These are phyloP conservation scores for Rhingia campestris DNA, from an alignment of 2,888 invertebrate species.

Conservation along the genomic window DNA sequence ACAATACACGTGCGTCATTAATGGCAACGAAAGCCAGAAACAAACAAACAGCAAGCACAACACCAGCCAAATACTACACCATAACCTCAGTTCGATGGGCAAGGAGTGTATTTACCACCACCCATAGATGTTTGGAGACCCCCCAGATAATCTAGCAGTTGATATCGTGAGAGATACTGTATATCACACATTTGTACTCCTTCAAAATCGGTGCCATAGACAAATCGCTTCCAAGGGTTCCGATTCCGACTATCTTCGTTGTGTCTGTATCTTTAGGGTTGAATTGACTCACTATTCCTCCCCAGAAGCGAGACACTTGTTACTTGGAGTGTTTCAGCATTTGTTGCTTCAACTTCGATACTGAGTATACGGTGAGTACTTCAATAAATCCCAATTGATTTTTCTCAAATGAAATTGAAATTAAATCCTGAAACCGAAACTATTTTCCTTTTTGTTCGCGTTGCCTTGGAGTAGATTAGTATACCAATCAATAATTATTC, in stretches of 20 bases:
- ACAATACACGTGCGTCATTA: conserved; percentile 76
- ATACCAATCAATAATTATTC: conserved; percentile 29
- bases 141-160: conserved; percentile 20
- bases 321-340: conserved; percentile 34
- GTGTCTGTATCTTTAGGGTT: conserved; percentile 5
- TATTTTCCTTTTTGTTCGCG: neutral
- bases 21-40: conserved; percentile 60
- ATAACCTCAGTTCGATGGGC: conserved; percentile 1
- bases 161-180: conserved; percentile 17
- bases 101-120: neutral
- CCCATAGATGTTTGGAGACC: conserved; percentile 15
- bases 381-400: conserved; percentile 36
- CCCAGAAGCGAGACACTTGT: conserved; percentile 31
- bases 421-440: neutral
- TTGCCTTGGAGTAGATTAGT: conserved; percentile 8
- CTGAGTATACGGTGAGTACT: neutral
- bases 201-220: conserved; percentile 6
- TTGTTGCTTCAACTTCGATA: conserved; percentile 32
- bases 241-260: neutral
- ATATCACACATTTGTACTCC: conserved; percentile 31
- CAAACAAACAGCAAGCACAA: conserved; percentile 50
- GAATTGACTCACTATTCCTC: neutral
- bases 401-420: conserved; percentile 10
- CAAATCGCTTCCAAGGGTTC: neutral
- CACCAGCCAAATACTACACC: conserved; percentile 9